Evolutionary conservation across 2,888 invertebrate species (phyloP).

Genomic region (Nephrocerus scutellatus): DNA sequence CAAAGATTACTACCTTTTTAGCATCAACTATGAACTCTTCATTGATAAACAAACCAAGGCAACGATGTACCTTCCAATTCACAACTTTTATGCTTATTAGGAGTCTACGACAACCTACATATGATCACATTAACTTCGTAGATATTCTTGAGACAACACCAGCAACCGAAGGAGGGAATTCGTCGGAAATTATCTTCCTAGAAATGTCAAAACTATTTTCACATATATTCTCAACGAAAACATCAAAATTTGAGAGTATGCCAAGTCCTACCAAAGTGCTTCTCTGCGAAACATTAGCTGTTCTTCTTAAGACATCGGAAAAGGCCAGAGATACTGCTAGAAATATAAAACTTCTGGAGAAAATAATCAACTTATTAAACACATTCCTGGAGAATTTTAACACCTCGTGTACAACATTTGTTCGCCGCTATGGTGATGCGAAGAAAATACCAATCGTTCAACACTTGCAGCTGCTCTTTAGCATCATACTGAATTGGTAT

Average conservation of each 20-base stretch:
- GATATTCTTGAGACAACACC: slow-evolving; percentile 19
- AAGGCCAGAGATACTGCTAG: slow-evolving; percentile 29
- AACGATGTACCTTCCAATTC: slow-evolving; percentile 26
- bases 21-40: slow-evolving; percentile 24
- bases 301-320: slow-evolving; percentile 35
- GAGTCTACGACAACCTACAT: slow-evolving; percentile 22
- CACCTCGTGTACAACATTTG: slow-evolving; percentile 33
- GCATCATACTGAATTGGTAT: slow-evolving; percentile 39
- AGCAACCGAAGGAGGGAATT: slow-evolving; percentile 10
- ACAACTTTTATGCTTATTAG: slow-evolving; percentile 32
- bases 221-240: slow-evolving; percentile 26
- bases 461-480: slow-evolving; percentile 33
- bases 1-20: slow-evolving; percentile 27
- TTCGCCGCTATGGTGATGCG: slow-evolving; percentile 37
- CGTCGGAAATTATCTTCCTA: slow-evolving; percentile 23
- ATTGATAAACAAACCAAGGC: slow-evolving; percentile 22
- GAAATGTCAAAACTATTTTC: slow-evolving; percentile 29
- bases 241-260: slow-evolving; percentile 27
- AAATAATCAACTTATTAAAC: slow-evolving; percentile 31
- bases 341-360: slow-evolving; percentile 28
- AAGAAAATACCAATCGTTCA: slow-evolving; percentile 34
- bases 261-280: slow-evolving; percentile 28
- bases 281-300: slow-evolving; percentile 34
- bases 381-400: slow-evolving; percentile 31
- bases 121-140: slow-evolving; percentile 20